Evolutionary conservation across 2,888 invertebrate genomes (phyloP).

Genomic region (Epistrophe eligans): DNA sequence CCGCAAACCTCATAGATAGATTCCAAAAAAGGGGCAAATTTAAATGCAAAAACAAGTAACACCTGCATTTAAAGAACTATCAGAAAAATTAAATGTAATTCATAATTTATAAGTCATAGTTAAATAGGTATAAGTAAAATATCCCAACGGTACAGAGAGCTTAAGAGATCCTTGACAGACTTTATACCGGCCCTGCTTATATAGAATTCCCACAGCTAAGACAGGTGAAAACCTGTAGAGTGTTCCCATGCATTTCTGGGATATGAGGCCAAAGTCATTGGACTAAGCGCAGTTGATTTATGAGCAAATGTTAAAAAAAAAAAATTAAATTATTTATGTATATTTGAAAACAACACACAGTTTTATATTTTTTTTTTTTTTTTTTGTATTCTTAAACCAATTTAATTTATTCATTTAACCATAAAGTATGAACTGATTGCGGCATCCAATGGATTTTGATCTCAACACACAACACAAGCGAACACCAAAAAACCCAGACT

Average conservation of each 20-base stretch:
- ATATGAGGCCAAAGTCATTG: slow-evolving; percentile 43
- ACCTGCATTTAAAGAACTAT: too few relatives aligned
- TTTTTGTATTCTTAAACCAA: not conserved
- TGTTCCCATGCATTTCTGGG: slow-evolving; percentile 28
- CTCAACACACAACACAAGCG: slow-evolving; percentile 3
- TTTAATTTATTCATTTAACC: slow-evolving; percentile 72
- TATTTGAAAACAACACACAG: slow-evolving; percentile 48
- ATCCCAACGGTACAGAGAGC: too few relatives aligned
- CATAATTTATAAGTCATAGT: too few relatives aligned
- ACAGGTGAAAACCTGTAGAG: slow-evolving; percentile 43
- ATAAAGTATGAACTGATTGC: slow-evolving; percentile 74
- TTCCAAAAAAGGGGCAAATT: too few relatives aligned
- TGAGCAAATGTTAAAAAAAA: slow-evolving; percentile 63
- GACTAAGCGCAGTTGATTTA: slow-evolving; percentile 73
- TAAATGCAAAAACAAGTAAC: too few relatives aligned
- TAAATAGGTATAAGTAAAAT: too few relatives aligned
- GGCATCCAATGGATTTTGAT: slow-evolving; percentile 56
- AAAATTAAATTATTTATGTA: slow-evolving; percentile 71
- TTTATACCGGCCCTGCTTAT: too few relatives aligned
- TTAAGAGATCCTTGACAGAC: not conserved
- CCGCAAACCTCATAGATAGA: too few relatives aligned
- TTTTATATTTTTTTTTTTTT: slow-evolving; percentile 24
- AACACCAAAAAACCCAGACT: not conserved
- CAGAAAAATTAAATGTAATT: too few relatives aligned
- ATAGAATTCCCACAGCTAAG: not conserved